phyloP scores from a whole-genome alignment of 2,113 vertebrate species.

The Tragelaphus scriptus region DNA sequence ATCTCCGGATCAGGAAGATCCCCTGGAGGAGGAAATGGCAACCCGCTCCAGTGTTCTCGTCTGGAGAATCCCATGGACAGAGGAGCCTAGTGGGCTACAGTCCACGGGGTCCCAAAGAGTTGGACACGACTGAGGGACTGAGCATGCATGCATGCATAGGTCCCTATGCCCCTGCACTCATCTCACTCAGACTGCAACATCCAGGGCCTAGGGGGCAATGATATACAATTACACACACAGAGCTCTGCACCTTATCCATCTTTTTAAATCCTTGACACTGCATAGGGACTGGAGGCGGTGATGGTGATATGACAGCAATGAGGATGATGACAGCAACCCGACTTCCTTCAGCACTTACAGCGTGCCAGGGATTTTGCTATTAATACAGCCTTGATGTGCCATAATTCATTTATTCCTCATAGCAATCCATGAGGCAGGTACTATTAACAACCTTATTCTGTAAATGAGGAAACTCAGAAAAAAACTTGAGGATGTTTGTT shows the following conservation, averaged over 20 bases:
- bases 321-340: not conserved
- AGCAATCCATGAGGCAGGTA: not conserved
- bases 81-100: not conserved
- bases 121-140: not conserved
- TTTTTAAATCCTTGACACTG: not conserved
- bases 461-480: not conserved
- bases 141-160: not conserved
- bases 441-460: not conserved
- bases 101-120: not conserved
- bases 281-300: rapidly evolving
- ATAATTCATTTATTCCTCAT: not conserved
- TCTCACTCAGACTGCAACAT: not conserved
- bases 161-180: not conserved
- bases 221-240: not conserved
- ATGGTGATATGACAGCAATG: not conserved
- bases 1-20: not conserved
- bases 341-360: not conserved
- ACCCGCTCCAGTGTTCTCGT: not conserved
- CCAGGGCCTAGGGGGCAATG: not conserved
- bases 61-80: not conserved
- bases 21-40: not conserved
- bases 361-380: not conserved
- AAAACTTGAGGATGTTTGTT: not conserved
- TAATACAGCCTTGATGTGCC: not conserved
- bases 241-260: not conserved